These are phyloP conservation scores for Thripadectes ignobilis DNA, from an alignment of 2,797 vertebrate species.

Conservation along the genomic window DNA sequence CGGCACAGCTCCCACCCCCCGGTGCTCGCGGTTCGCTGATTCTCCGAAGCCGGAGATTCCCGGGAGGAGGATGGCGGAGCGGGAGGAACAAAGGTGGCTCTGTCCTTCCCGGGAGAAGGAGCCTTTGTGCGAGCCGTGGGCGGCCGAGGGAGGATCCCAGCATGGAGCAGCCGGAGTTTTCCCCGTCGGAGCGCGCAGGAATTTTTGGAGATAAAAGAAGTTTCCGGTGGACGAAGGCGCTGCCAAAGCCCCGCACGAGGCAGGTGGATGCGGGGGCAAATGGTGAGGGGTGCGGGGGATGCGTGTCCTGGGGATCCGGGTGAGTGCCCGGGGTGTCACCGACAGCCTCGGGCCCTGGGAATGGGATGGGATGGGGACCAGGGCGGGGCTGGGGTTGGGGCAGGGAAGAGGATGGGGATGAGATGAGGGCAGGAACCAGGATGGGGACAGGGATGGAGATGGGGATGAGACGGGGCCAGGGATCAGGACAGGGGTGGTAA, in stretches of 20 bases:
- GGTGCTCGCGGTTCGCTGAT: accelerated
- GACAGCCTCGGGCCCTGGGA: no score
- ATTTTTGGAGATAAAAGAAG: neutral
- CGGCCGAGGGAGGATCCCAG: neutral
- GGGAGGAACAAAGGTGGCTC: constrained; percentile 3
- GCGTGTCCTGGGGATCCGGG: neutral
- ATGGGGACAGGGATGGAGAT: no score
- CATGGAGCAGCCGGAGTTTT: neutral
- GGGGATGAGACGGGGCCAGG: no score
- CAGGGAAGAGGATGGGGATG: no score
- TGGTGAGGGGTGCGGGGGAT: neutral
- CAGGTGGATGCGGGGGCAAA: neutral
- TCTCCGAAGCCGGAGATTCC: neutral
- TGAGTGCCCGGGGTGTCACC: neutral
- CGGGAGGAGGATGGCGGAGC: neutral
- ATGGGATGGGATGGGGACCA: neutral
- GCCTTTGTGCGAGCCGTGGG: neutral
- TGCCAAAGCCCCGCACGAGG: neutral
- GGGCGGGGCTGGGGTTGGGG: accelerated
- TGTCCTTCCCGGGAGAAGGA: neutral
- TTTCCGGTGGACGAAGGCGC: neutral
- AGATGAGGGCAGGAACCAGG: neutral
- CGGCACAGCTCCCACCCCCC: neutral
- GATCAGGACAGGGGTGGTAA: neutral
- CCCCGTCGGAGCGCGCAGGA: neutral